Evolutionary conservation across 1,140 invertebrate species (phyloP).

Genomic region (Gerris buenoi): DNA sequence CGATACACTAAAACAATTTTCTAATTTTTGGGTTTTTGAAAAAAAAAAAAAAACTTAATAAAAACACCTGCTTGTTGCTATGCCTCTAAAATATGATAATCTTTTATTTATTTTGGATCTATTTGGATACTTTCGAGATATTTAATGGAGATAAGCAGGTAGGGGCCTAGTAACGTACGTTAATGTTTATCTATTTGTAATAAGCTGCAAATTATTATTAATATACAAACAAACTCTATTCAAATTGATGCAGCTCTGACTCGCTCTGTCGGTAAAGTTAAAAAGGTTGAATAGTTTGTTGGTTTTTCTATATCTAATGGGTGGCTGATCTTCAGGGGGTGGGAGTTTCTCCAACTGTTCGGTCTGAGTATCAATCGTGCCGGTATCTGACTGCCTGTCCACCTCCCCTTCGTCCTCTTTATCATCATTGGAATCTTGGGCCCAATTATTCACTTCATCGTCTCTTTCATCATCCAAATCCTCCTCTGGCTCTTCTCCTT

Average conservation of each 20-base stretch:
- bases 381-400: not conserved
- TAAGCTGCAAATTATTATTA: too few relatives aligned
- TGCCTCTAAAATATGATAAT: too few relatives aligned
- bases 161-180: too few relatives aligned
- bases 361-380: not conserved
- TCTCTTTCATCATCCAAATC: not conserved
- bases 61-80: too few relatives aligned
- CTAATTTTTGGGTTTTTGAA: too few relatives aligned
- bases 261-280: constrained; percentile 1
- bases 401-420: not conserved
- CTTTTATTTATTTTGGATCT: too few relatives aligned
- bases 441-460: too few relatives aligned
- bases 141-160: too few relatives aligned
- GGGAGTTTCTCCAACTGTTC: not conserved
- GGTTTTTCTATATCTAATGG: constrained; percentile 1
- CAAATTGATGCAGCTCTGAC: not conserved
- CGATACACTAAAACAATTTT: too few relatives aligned
- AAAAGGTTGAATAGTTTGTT: constrained; percentile 2
- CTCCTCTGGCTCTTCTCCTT: not conserved
- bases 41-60: too few relatives aligned
- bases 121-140: too few relatives aligned
- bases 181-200: too few relatives aligned
- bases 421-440: not conserved
- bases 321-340: not conserved
- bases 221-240: not conserved